Evolutionary conservation across 1,140 invertebrate genomes (phyloP).

Genomic region (Teleogryllus occipitalis): DNA sequence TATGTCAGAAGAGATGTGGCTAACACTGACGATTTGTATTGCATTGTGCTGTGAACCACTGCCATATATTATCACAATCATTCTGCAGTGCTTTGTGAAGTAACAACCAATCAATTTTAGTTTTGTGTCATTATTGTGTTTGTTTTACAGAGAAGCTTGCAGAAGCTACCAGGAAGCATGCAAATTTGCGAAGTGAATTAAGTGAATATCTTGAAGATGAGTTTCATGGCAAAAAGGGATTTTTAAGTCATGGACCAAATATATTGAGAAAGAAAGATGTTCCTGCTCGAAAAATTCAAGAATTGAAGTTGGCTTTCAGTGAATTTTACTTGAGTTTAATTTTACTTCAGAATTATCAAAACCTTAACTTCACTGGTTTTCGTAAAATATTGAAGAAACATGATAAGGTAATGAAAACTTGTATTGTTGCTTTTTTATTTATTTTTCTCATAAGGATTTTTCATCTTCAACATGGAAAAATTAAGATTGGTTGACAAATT

Average conservation of each 20-base stretch:
- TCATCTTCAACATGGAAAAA: no score
- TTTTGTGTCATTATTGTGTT: neutral
- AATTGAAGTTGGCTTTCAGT: slow-evolving; percentile 95
- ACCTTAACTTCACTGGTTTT: slow-evolving; percentile 98
- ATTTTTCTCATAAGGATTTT: no score
- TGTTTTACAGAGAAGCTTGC: slow-evolving; percentile 80
- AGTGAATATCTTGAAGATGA: slow-evolving; percentile 63
- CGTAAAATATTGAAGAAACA: slow-evolving; percentile 99
- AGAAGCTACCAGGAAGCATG: slow-evolving; percentile 91
- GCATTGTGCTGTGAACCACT: no score
- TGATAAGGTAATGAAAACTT: slow-evolving; percentile 71
- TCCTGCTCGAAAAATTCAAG: slow-evolving; percentile 74
- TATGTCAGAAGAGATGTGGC: no score
- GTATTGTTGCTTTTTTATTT: neutral
- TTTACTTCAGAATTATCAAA: slow-evolving; percentile 83
- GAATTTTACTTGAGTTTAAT: slow-evolving; percentile 98
- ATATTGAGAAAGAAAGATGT: slow-evolving; percentile 40
- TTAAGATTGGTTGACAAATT: no score
- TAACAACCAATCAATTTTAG: neutral
- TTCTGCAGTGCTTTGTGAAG: neutral
- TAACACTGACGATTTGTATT: no score
- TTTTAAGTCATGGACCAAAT: slow-evolving; percentile 31
- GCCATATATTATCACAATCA: no score
- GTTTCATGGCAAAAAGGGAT: slow-evolving; percentile 35
- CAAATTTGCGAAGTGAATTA: slow-evolving; percentile 81